These are phyloP conservation scores for Drosophila pachea DNA, from an alignment of 1,140 invertebrate genomes.

Conservation along the genomic window DNA sequence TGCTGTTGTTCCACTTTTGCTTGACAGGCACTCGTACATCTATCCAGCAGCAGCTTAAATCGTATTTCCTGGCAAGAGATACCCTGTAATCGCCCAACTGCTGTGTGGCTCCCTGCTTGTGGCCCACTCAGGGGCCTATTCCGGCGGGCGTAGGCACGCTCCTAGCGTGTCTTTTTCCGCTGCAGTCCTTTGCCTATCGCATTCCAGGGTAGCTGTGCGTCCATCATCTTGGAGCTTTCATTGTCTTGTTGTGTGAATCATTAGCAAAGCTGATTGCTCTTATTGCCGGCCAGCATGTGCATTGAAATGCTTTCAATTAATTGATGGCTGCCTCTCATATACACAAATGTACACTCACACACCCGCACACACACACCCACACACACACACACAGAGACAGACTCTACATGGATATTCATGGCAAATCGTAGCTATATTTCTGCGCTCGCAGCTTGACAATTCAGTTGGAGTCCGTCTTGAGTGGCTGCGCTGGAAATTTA, in stretches of 20 bases:
- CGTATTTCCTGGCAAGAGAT: conserved; percentile 37
- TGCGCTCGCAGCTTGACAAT: background rate
- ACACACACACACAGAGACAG: background rate
- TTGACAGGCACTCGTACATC: conserved; percentile 21
- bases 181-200: background rate
- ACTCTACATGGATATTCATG: background rate
- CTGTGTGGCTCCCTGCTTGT: too few relatives aligned
- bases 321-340: conserved; percentile 38
- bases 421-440: background rate
- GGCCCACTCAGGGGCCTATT: too few relatives aligned
- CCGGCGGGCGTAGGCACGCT: too few relatives aligned
- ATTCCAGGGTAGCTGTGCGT: conserved; percentile 2
- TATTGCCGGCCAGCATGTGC: conserved; percentile 41
- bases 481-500: conserved; percentile 50
- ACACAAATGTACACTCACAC: background rate
- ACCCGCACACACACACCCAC: background rate
- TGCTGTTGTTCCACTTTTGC: conserved; percentile 31
- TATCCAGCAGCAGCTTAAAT: conserved; percentile 41
- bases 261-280: conserved; percentile 53
- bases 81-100: background rate
- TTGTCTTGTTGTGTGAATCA: conserved; percentile 35
- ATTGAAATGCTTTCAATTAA: conserved; percentile 53
- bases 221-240: too few relatives aligned
- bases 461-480: background rate
- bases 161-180: too few relatives aligned